Evolutionary conservation across 2,888 invertebrate genomes (phyloP).

Genomic region (Thecocarcelia acutangulata): DNA sequence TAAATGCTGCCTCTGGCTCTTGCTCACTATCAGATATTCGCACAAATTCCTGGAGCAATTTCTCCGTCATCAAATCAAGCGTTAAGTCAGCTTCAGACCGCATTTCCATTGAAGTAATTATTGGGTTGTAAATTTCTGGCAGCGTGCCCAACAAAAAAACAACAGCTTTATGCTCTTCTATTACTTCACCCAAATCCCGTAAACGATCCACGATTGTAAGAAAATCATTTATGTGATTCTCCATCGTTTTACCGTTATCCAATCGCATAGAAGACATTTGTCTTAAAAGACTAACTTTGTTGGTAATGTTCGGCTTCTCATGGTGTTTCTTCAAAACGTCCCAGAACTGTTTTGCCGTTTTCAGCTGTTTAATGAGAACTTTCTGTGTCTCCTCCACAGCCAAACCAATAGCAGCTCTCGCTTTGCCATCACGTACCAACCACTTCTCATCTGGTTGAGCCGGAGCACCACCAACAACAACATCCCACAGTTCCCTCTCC

Average conservation of each 20-base stretch:
- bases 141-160: conserved; percentile 39
- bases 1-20: conserved; percentile 15
- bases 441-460: background rate
- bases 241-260: background rate
- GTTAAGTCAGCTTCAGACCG: conserved; percentile 44
- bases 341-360: background rate
- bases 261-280: background rate
- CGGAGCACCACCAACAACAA: background rate
- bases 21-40: conserved; percentile 9
- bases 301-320: conserved; percentile 16
- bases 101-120: conserved; percentile 53
- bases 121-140: conserved; percentile 31
- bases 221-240: background rate
- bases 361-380: background rate
- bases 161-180: conserved; percentile 36
- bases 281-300: conserved; percentile 8
- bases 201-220: conserved; percentile 1
- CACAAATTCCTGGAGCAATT: conserved; percentile 45
- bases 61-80: conserved; percentile 39
- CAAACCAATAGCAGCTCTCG: background rate
- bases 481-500: conserved; percentile 5
- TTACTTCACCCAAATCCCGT: conserved; percentile 33
- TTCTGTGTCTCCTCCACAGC: background rate
- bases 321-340: background rate
- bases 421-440: conserved; percentile 10